These are phyloP conservation scores for Apis florea DNA, from an alignment of 1,140 invertebrate genomes.

Conservation along the genomic window DNA sequence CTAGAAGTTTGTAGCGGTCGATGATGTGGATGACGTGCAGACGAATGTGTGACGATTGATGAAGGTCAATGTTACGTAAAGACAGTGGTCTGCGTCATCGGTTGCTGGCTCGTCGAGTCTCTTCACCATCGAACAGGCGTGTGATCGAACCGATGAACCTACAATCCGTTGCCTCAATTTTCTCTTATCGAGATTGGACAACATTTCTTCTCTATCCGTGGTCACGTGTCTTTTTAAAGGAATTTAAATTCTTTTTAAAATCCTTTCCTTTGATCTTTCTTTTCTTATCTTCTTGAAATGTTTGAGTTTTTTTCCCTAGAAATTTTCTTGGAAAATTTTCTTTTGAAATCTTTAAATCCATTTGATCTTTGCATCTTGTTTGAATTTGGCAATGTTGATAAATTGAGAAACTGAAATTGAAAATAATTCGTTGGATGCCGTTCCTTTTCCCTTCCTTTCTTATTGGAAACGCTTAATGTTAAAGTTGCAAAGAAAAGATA, in stretches of 20 bases:
- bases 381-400: too few relatives aligned
- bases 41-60: conserved; percentile 68
- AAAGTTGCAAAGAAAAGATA: neutral
- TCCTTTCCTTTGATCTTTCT: neutral
- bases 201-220: neutral
- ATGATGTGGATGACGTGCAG: conserved; percentile 53
- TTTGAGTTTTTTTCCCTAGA: too few relatives aligned
- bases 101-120: conserved; percentile 26
- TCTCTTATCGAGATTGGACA: neutral
- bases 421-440: neutral
- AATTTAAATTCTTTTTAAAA: too few relatives aligned
- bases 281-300: too few relatives aligned
- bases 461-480: too few relatives aligned
- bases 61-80: conserved; percentile 77
- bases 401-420: too few relatives aligned
- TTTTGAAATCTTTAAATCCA: too few relatives aligned
- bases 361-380: too few relatives aligned
- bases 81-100: conserved; percentile 52
- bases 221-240: neutral
- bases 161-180: conserved; percentile 20
- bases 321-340: too few relatives aligned
- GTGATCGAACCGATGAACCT: conserved; percentile 18
- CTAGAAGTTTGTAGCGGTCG: conserved; percentile 20
- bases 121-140: conserved; percentile 25
- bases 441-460: neutral